phyloP scores from a whole-genome alignment of 2,113 vertebrate species.

The Apeltes quadracus region DNA sequence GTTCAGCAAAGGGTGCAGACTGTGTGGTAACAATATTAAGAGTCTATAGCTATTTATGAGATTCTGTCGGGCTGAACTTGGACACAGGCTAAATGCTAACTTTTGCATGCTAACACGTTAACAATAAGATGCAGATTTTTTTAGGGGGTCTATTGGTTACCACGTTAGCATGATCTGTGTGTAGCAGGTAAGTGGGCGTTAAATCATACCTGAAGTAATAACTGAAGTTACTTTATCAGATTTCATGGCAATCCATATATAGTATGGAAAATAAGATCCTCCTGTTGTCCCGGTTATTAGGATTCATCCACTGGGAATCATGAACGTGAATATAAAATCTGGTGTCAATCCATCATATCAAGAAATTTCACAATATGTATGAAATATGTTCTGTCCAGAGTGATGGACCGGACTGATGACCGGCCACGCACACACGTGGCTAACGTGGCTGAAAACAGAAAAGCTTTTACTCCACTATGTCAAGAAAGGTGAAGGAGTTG shows the following conservation, averaged over 20 bases:
- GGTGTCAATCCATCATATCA: background rate
- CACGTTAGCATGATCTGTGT: background rate
- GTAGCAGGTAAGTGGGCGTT: background rate
- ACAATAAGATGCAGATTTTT: background rate
- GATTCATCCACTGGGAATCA: background rate
- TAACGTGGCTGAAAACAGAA: background rate
- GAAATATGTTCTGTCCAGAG: no score
- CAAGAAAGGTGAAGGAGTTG: slow-evolving; percentile 12
- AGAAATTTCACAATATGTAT: no score
- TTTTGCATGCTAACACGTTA: background rate
- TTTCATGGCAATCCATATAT: background rate
- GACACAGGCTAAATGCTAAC: background rate
- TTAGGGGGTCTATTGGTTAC: background rate
- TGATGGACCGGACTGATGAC: background rate
- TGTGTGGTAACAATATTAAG: background rate
- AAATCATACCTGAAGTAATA: background rate
- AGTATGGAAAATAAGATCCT: background rate
- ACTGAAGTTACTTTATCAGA: background rate
- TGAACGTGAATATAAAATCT: background rate
- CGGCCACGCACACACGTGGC: no score
- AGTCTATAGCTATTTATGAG: background rate
- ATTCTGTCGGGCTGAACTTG: background rate
- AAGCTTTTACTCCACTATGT: slow-evolving; percentile 17
- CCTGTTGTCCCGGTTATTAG: background rate
- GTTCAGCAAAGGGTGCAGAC: slow-evolving; percentile 17